phyloP scores from a whole-genome alignment of 1,140 invertebrate species.

The Scylla paramamosain region DNA sequence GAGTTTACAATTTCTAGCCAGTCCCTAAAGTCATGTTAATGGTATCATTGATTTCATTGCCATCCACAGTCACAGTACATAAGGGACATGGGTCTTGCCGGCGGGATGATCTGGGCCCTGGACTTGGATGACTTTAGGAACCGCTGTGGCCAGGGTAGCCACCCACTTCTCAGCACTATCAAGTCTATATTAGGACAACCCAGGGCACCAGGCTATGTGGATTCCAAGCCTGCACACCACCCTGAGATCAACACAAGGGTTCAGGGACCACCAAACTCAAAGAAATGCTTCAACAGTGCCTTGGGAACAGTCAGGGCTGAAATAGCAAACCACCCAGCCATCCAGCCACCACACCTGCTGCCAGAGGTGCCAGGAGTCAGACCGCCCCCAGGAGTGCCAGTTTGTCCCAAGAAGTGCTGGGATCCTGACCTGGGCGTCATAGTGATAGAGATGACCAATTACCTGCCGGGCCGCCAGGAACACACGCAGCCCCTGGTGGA shows the following conservation, averaged over 20 bases:
- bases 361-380: slow-evolving; percentile 77
- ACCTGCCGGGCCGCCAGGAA: background rate
- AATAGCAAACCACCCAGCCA: background rate
- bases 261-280: background rate
- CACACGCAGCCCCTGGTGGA: background rate
- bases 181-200: slow-evolving; percentile 85
- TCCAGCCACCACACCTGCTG: slow-evolving; percentile 79
- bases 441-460: background rate
- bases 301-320: too few relatives aligned
- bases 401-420: background rate
- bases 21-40: background rate
- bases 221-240: background rate
- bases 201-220: slow-evolving; percentile 84
- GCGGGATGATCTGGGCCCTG: slow-evolving; percentile 94
- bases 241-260: background rate
- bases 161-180: slow-evolving; percentile 89
- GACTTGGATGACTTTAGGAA: slow-evolving; percentile 90
- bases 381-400: background rate
- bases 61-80: slow-evolving; percentile 84
- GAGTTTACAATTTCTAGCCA: background rate
- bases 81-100: slow-evolving; percentile 88
- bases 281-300: background rate
- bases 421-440: background rate
- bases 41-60: background rate
- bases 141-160: slow-evolving; percentile 83